Conservation (phyloP, 2,113 vertebrate genomes). For the Carollia perspicillata region DNA sequence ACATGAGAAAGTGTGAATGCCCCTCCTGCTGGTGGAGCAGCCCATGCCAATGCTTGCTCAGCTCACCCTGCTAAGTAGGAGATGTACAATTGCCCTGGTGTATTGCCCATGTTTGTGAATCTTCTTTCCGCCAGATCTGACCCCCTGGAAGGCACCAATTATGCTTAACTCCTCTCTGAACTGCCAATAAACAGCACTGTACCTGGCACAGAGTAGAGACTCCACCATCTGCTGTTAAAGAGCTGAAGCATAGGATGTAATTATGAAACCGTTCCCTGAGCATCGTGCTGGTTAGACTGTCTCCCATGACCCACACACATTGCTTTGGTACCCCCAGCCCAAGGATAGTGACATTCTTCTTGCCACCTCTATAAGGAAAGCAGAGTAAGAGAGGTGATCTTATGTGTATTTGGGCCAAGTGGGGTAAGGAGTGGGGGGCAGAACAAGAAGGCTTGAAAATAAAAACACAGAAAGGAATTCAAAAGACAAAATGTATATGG, state of each 20-base stretch:
- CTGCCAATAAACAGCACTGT: background rate
- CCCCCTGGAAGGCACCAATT: background rate
- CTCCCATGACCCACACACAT: background rate
- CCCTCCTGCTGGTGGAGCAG: background rate
- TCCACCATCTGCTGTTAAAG: background rate
- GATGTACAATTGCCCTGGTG: background rate
- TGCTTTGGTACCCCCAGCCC: background rate
- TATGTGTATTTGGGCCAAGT: background rate
- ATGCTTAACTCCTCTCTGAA: background rate
- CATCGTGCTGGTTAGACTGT: background rate
- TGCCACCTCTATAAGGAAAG: background rate
- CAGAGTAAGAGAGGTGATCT: background rate
- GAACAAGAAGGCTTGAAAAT: background rate
- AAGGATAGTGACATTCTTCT: background rate
- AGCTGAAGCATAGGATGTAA: background rate
- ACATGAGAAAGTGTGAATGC: background rate
- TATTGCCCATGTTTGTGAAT: background rate
- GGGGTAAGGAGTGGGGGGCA: background rate
- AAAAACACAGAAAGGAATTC: background rate
- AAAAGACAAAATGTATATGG: background rate
- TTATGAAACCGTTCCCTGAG: background rate
- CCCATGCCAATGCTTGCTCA: background rate
- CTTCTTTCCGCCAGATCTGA: background rate
- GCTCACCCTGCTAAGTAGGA: background rate
- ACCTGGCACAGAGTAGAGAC: background rate